Evolutionary conservation across 2,797 vertebrate species (phyloP), one percentile per base, ranked within the genome.

Genomic region (Enteromius fasciolatus): DNA sequence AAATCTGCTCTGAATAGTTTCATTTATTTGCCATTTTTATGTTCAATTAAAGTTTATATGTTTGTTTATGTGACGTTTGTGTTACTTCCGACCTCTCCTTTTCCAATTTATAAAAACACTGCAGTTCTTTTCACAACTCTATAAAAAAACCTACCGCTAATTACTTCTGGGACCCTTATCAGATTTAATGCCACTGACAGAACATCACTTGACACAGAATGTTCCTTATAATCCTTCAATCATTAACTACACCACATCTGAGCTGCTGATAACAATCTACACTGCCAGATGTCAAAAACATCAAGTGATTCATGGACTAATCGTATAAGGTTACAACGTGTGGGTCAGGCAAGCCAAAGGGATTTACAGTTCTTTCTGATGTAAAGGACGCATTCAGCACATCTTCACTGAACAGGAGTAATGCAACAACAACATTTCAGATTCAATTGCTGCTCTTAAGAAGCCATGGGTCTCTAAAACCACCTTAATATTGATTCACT

Each of bases 221-320:
- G 39, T 46, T 46, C 28, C 28, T 80, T 20, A 68, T 12, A 63
- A 73, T 28, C 17, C 31, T 72, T 64, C 23, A 76, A 66, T 85
- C 6, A 78, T 78, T 78, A 74, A 79, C 79, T 52, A 44, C 31
- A 81, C 44, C 48, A 78, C 68, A 82, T 76, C 59, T 82, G 48
- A 67, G 3, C 17, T 59, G 33, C 44, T 66, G 76, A 69, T 79
- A 39, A 76, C 64, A 81, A 84, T 70, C 64, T 57, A 44, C 12
- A 50, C 64, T 50, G 64, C 74, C 67, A 78, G 50, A 85, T 82
- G 78, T 70, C 76, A 72, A 44, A 54, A 52, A 28, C 73, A 76
- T 8, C 23, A 4, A 66, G 36, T 39, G 50, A 80, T 77, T 64
- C 63, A 82, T 20, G 4, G 33, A 67, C 44, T 74, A 48, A 63